Evolutionary conservation across 53 echinoderm and acorn worm species (phyloP), one percentile per base, ranked within the genome.

Genomic region (Echinometra lucunter): DNA sequence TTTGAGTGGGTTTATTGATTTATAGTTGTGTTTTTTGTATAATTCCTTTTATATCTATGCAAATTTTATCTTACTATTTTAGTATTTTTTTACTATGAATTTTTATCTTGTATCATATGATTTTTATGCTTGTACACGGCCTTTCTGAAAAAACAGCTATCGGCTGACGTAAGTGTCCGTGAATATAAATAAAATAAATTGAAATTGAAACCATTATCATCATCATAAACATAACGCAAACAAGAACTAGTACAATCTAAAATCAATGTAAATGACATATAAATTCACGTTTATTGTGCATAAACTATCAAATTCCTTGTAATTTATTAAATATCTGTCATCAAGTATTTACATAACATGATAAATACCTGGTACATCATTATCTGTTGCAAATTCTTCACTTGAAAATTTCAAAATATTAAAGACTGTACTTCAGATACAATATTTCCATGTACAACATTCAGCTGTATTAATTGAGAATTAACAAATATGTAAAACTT

Each of bases 281-380:
- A 27, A 85, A 85, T 85, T 85, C 85, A 85, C 85, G 49, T 85
- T 85, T 85, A 85, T 85, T 85, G 85, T 85, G 85, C 85, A 85
- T 85, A 23, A 47, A 81, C 81, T 81, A 40, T 49, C 49, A n/a
- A 44, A 85, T 85, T 47, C n/a, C 85, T 49, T 28, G 49, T 30
- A 85, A 49, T 49, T 85, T 28, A 53, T 42, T 40, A 16, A 72
- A 42, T 40, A 47, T 49, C 21, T 49, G 45, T n/a, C 28, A 49
- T 49, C 85, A 85, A 45, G 49, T 49, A 85, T 85, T 47, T 85
- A 85, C 85, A 85, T 6, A 23, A 15, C 82, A 82, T 25, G 6
- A 82, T 45, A 82, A 82, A 82, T 45, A 82, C n/a, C n/a, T n/a
- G n/a, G n/a, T n/a, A n/a, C 9, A 82, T 44, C 17, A 35, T 37